Evolutionary conservation across 2,797 vertebrate species (phyloP).

Genomic region (Scleropages formosus): DNA sequence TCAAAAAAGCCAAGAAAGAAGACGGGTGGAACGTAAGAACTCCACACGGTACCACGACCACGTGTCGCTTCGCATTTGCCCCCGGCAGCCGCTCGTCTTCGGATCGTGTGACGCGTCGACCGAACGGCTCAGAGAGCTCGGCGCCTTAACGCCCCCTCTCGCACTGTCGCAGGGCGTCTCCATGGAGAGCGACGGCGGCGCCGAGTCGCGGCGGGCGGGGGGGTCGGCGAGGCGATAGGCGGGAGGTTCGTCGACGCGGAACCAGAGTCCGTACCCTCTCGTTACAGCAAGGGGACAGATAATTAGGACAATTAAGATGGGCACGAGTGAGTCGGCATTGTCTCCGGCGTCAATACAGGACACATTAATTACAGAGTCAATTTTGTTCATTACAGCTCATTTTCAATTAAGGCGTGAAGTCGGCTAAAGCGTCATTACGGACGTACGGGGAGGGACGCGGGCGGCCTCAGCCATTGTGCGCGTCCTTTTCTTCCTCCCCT

Average conservation of each 20-base stretch:
- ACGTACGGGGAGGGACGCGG: slow-evolving; percentile 34
- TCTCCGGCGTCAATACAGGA: slow-evolving; percentile 44
- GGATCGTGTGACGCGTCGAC: no score
- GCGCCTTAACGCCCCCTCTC: neutral
- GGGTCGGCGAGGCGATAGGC: slow-evolving; percentile 45
- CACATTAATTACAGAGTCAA: slow-evolving; percentile 41
- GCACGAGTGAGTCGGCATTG: slow-evolving; percentile 50
- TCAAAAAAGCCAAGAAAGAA: no score
- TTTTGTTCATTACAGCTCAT: slow-evolving; percentile 50
- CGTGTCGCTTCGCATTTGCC: no score
- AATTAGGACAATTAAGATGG: slow-evolving; percentile 62
- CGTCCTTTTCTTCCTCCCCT: neutral
- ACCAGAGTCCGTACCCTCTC: slow-evolving; percentile 65
- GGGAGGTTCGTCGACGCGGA: slow-evolving; percentile 52
- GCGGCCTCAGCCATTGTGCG: slow-evolving; percentile 21
- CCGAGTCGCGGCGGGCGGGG: slow-evolving; percentile 31
- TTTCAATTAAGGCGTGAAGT: slow-evolving; percentile 49
- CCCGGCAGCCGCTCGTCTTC: no score
- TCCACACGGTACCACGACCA: no score
- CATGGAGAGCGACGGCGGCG: no score
- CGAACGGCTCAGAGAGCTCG: no score
- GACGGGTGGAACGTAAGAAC: no score
- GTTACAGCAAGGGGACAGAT: slow-evolving; percentile 54
- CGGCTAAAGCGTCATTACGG: slow-evolving; percentile 39
- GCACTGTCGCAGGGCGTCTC: neutral